Evolutionary conservation across 2,113 vertebrate genomes (phyloP).

Genomic region (Chelonoidis abingdonii): DNA sequence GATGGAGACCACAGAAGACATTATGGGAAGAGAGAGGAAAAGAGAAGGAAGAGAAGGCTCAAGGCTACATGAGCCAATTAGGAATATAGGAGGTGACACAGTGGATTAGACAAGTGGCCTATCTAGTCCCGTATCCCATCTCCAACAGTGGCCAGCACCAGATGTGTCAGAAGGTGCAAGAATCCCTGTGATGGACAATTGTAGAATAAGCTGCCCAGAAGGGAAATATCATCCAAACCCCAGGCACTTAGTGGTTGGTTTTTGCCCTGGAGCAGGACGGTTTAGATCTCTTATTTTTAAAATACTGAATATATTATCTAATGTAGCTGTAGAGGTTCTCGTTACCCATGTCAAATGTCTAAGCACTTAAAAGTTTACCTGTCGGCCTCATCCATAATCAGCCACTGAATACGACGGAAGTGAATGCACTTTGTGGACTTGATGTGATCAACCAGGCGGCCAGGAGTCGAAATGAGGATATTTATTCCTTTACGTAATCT

Average conservation of each 20-base stretch:
- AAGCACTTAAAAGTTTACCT: slow-evolving; percentile 78
- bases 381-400: slow-evolving; percentile 96
- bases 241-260: slow-evolving; percentile 8
- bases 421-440: slow-evolving; percentile 89
- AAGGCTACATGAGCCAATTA: neutral
- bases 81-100: neutral
- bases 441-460: slow-evolving; percentile 96
- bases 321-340: neutral
- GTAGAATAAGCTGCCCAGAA: slow-evolving; percentile 14
- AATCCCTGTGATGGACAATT: neutral
- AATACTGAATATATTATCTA: neutral
- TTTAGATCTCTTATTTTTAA: neutral
- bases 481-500: slow-evolving; percentile 97
- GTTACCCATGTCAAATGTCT: neutral
- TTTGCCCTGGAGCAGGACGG: neutral
- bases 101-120: neutral
- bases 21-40: neutral
- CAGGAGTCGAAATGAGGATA: slow-evolving; percentile 94
- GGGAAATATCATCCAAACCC: neutral
- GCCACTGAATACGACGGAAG: slow-evolving; percentile 88
- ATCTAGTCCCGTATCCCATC: neutral
- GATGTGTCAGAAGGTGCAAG: neutral
- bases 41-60: neutral
- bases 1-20: neutral
- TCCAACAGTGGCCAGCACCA: neutral